Evolutionary conservation across 2,888 invertebrate genomes (phyloP), one percentile per base, ranked within the genome.

Genomic region (Folsomia candida): DNA sequence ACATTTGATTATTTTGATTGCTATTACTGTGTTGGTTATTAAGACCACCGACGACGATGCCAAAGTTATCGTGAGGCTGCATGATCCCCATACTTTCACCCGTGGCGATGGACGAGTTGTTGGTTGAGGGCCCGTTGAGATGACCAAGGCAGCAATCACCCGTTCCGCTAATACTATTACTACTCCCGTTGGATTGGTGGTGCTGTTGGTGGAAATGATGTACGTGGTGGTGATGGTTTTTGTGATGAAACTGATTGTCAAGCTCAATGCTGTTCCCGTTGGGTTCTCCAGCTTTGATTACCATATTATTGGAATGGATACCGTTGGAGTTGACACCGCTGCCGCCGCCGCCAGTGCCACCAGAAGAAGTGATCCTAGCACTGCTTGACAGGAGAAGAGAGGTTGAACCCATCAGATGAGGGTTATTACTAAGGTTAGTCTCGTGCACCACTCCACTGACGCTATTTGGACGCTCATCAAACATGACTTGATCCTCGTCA

Each of bases 361-460:
- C 51, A 22, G 61, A 47, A 22, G 61, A 27, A 61, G 37, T 29
- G 51, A 61, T 37, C 2, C 25, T 51, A 2, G 27, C 66, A 58
- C 74, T 69, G 14, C 58, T 69, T n/a, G n/a, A n/a, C n/a, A n/a
- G n/a, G 28, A 69, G 60, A 9, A 54, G 58, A 6, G 69, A 47
- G 11, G 72, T 65, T 18, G 73, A 68, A 66, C 73, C 68, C 73
- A 73, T 73, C n/a, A 26, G 51, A 59, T 29, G 28, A 29, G 51
- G 29, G 47, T 18, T 51, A 69, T 65, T 65, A 27, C 54, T 26
- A 64, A 14, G 26, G 68, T 61, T 68, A 47, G 47, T 26, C 47
- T 62, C 66, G 65, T 51, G 64, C 59, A 60, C 60, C 37, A 65
- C 22, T 22, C 64, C 68, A 60, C 51, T 37, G 22, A 20, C 4